phyloP scores from a whole-genome alignment of 1,140 invertebrate species.

The Ostrea denselamellosa region DNA sequence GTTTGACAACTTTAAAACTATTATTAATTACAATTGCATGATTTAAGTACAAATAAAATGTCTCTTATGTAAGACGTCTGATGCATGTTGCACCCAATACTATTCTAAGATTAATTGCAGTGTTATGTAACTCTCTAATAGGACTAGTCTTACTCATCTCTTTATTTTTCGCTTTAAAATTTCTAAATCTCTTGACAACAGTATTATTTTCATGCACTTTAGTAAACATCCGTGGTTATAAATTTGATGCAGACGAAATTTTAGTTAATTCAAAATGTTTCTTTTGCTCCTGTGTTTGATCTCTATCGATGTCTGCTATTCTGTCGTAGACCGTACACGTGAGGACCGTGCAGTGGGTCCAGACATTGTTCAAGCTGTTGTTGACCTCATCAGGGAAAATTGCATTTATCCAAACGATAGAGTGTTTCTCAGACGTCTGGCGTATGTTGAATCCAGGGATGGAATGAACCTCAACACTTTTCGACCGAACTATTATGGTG shows the following conservation, averaged over 20 bases:
- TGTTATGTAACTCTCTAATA: not conserved
- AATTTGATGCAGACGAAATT: not conserved
- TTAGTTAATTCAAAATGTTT: not conserved
- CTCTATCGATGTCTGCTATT: not conserved
- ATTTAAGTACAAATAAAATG: too few relatives aligned
- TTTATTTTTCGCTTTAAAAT: not conserved
- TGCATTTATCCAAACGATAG: slow-evolving; percentile 55
- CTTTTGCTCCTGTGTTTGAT: not conserved
- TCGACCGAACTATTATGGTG: slow-evolving; percentile 51
- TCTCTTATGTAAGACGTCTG: too few relatives aligned
- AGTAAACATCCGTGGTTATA: not conserved
- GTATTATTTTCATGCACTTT: not conserved
- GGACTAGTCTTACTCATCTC: not conserved
- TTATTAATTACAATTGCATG: too few relatives aligned
- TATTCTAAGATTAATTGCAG: not conserved
- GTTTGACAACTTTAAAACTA: too few relatives aligned
- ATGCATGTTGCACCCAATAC: too few relatives aligned
- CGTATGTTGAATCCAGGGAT: slow-evolving; percentile 54
- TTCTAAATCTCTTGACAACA: slow-evolving; percentile 11
- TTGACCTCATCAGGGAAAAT: slow-evolving; percentile 55
- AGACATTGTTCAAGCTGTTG: slow-evolving; percentile 61
- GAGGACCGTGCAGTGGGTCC: slow-evolving; percentile 50
- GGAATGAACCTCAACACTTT: slow-evolving; percentile 52
- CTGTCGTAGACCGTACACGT: slow-evolving; percentile 50
- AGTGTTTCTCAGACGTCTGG: slow-evolving; percentile 55